Percentiles rank a stretch among this genome's conserved stretches.
These are phyloP conservation scores for Neotoma lepida DNA, from an alignment of 2,113 vertebrate genomes.

Conservation along the genomic window DNA sequence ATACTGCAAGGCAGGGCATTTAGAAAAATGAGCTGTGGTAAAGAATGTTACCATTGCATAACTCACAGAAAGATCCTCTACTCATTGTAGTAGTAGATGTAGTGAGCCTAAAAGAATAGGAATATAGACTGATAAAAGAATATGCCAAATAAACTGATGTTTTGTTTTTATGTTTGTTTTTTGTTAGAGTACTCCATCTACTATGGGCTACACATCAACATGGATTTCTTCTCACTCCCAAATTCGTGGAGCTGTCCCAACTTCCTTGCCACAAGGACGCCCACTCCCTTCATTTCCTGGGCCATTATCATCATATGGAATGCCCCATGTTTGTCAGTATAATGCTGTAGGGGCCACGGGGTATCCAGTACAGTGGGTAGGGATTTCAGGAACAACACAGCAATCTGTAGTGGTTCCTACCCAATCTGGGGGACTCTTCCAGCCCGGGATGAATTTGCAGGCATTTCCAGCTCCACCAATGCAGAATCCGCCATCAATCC, in stretches of 20 bases:
- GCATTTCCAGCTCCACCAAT: slow-evolving; percentile 74
- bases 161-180: slow-evolving; percentile 67
- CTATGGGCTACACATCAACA: slow-evolving; percentile 84
- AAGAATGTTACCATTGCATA: slow-evolving; percentile 34
- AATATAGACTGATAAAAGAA: slow-evolving; percentile 49
- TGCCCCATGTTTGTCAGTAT: slow-evolving; percentile 82
- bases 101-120: slow-evolving; percentile 39
- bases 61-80: neutral
- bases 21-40: slow-evolving; percentile 24
- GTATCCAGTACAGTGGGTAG: slow-evolving; percentile 85
- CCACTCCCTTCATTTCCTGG: slow-evolving; percentile 84
- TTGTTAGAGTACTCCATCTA: slow-evolving; percentile 79
- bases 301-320: slow-evolving; percentile 81
- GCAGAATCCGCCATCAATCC: slow-evolving; percentile 80
- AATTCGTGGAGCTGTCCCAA: slow-evolving; percentile 80
- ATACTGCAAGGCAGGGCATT: neutral
- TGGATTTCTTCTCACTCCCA: slow-evolving; percentile 83
- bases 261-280: slow-evolving; percentile 82
- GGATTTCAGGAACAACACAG: slow-evolving; percentile 79
- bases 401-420: slow-evolving; percentile 81
- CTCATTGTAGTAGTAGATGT: neutral
- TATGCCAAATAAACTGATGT: slow-evolving; percentile 73
- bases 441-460: slow-evolving; percentile 78
- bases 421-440: slow-evolving; percentile 77
- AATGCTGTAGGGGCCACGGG: slow-evolving; percentile 73